Base-by-base conservation (phyloP, 2,888 invertebrate species). In the Acronicta leporina region DNA sequence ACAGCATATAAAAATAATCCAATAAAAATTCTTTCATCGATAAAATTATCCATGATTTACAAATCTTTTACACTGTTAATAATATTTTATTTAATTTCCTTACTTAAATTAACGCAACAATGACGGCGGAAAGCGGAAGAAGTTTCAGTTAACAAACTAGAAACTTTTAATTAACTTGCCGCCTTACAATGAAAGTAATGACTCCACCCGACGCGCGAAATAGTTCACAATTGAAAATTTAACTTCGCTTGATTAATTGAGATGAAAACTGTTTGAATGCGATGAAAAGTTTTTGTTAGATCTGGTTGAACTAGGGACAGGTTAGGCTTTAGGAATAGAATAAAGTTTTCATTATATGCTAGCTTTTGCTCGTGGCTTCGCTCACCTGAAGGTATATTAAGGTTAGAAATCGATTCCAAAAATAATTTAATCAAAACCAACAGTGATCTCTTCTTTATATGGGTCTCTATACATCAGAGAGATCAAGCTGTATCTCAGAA, bases 161-260 rank as follows among this genome's bases (percentile, higher is more conserved):
- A 66, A 82, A 81, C 63, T 82, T 80, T 78, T 82, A 82, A 82
- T 82, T 79, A 82, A 79, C 76, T 81, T 68, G 50, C 61, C 45
- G 66, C 62, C 68, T 74, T 77, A 75, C 75, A 81, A 75, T 77
- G 66, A 65, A 69, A 78, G 63, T 78, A 79, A 82, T 76, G 72
- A 71, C 52, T 51, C 48, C 47, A 42, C 56, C 41, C 68, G 59
- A 52, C 56, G 61, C 54, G 47, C 62, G 51, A 53, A 66, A 59
- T 64, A 68, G 53, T 71, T 69, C 53, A 46, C 45, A 67, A 73
- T 70, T 75, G 59, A 64, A 69, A 49, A 68, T 66, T 62, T 63
- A 43, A 64, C 52, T 71, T 63, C 46, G 33, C 49, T 50, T 62
- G 53, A 76, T 76, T 64, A 61, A 76, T 78, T 67, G 62, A 62